Conservation (phyloP, 2,113 vertebrate genomes). For the Atherinomorus stipes region DNA sequence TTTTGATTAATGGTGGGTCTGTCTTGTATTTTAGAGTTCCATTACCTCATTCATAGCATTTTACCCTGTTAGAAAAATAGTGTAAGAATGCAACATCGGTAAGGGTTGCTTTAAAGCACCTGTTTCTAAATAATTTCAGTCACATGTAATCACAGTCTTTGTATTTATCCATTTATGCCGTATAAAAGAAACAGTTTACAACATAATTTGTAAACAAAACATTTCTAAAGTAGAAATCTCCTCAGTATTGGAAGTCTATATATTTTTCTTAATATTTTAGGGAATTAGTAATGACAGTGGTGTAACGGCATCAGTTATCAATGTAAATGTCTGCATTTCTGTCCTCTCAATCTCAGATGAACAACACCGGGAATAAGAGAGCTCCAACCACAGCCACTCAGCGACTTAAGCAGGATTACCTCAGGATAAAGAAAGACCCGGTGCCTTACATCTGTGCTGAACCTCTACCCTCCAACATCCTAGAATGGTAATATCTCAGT, state of each 20-base stretch:
- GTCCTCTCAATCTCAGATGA: conserved; percentile 86
- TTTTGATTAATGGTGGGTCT: too few species aligned
- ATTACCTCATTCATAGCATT: too few species aligned
- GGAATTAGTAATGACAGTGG: not conserved
- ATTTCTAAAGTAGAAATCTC: not conserved
- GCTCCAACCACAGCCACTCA: conserved; percentile 97
- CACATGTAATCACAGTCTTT: too few species aligned
- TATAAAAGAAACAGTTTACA: too few species aligned
- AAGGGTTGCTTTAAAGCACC: too few species aligned
- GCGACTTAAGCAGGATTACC: conserved; percentile 97
- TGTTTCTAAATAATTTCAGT: too few species aligned
- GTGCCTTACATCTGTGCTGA: conserved; percentile 99
- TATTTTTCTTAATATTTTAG: not conserved
- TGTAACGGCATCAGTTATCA: not conserved
- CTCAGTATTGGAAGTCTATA: not conserved
- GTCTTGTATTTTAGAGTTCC: too few species aligned
- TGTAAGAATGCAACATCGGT: too few species aligned
- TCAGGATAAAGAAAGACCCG: conserved; percentile 98
- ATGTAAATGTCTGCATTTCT: not conserved
- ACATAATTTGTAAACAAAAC: not conserved
- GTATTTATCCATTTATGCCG: too few species aligned
- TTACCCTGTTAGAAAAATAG: too few species aligned
- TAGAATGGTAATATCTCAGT: conserved; percentile 89
- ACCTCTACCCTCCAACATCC: conserved; percentile 96
- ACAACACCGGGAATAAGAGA: conserved; percentile 93